These are phyloP conservation scores for Copidosoma aretas DNA, from an alignment of 2,888 invertebrate species.

Conservation along the genomic window DNA sequence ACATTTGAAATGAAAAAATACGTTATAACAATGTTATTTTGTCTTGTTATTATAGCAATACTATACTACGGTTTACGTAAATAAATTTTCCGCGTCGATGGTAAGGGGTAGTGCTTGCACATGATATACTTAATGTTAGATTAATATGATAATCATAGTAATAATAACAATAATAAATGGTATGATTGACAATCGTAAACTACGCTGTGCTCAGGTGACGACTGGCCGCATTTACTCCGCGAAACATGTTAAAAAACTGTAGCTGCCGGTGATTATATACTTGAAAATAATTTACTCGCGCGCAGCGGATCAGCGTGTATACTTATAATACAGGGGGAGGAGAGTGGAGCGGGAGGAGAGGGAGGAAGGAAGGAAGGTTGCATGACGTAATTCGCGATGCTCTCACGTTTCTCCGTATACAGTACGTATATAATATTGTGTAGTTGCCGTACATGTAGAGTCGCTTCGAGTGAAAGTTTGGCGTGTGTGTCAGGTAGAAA, in stretches of 20 bases:
- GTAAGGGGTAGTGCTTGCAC: conserved; percentile 7
- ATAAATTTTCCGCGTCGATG: conserved; percentile 11
- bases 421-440: too few relatives aligned
- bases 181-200: too few relatives aligned
- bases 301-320: neutral
- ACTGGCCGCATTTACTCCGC: too few relatives aligned
- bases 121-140: neutral
- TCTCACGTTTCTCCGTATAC: neutral
- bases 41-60: neutral
- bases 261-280: conserved; percentile 19
- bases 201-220: too few relatives aligned
- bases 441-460: neutral
- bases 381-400: conserved; percentile 31
- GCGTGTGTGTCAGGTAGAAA: neutral
- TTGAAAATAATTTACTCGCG: conserved; percentile 31
- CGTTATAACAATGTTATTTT: conserved; percentile 29
- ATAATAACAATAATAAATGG: too few relatives aligned
- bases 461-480: neutral
- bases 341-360: neutral
- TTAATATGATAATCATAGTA: too few relatives aligned
- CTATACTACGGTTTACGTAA: conserved; percentile 18
- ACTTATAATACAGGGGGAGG: neutral
- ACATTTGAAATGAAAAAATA: conserved; percentile 39
- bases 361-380: neutral
- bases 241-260: conserved; percentile 2